Evolutionary conservation across 1,140 invertebrate genomes (phyloP).

Genomic region (Lordiphosa collinella): DNA sequence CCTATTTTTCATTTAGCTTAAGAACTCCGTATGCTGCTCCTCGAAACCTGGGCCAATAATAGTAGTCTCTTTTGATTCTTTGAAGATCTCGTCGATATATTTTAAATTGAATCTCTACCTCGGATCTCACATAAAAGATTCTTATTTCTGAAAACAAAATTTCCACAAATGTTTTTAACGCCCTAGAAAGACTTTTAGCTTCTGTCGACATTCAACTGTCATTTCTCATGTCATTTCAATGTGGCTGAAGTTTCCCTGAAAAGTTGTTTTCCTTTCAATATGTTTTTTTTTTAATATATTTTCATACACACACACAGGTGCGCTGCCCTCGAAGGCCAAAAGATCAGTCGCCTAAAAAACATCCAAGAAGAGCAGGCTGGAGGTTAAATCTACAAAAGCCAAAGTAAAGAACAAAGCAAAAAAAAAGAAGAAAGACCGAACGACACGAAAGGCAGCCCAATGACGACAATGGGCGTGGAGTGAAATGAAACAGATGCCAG

Average conservation of each 20-base stretch:
- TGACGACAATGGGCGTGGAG: conserved; percentile 67
- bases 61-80: too few species aligned
- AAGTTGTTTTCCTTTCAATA: neutral
- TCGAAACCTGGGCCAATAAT: too few species aligned
- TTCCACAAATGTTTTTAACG: neutral
- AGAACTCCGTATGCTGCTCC: too few species aligned
- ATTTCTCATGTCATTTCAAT: conserved; percentile 34
- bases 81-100: too few species aligned
- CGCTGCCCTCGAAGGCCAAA: conserved; percentile 49
- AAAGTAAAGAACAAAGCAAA: conserved; percentile 31
- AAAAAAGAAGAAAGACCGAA: conserved; percentile 32
- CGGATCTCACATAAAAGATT: too few species aligned
- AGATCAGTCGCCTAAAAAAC: conserved; percentile 24
- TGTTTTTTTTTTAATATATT: conserved; percentile 20
- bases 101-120: too few species aligned
- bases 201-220: neutral
- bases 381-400: conserved; percentile 34
- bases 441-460: conserved; percentile 36
- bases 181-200: too few species aligned
- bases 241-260: too few species aligned
- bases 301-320: conserved; percentile 45
- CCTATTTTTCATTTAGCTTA: too few species aligned
- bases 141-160: too few species aligned
- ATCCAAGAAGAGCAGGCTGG: neutral
- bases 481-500: conserved; percentile 71